Evolutionary conservation across 2,113 vertebrate species (phyloP).

Genomic region (Alces alces): DNA sequence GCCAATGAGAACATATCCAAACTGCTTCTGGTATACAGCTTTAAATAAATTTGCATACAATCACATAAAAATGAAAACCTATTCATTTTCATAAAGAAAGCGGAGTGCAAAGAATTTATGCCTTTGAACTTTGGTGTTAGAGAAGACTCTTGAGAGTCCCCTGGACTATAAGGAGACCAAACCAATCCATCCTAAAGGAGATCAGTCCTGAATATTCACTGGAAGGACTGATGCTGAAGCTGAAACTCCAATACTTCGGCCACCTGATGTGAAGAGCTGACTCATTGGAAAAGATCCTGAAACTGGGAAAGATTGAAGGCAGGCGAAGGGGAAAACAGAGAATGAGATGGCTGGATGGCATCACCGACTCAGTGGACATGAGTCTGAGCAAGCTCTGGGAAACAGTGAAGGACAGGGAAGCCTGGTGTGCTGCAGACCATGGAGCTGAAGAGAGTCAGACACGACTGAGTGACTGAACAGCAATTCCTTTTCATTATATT

Average conservation of each 20-base stretch:
- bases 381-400: not conserved
- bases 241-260: not conserved
- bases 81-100: not conserved
- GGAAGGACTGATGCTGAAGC: not conserved
- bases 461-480: not conserved
- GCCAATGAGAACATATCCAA: not conserved
- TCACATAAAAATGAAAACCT: constrained; percentile 35
- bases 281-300: not conserved
- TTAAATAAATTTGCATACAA: constrained; percentile 17
- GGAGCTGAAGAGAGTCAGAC: not conserved
- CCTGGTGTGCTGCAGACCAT: not conserved
- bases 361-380: not conserved
- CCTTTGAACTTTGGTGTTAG: not conserved
- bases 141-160: not conserved
- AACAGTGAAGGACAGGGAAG: not conserved
- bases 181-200: not conserved
- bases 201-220: not conserved
- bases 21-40: not conserved
- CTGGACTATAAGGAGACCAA: not conserved
- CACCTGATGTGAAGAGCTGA: not conserved
- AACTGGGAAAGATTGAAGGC: not conserved
- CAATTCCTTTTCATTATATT: not conserved
- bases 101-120: not conserved
- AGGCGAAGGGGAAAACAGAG: not conserved
- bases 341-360: not conserved